Evolutionary conservation across 2,797 vertebrate species (phyloP), one percentile per base, ranked within the genome.

Genomic region (Tapera naevia): DNA sequence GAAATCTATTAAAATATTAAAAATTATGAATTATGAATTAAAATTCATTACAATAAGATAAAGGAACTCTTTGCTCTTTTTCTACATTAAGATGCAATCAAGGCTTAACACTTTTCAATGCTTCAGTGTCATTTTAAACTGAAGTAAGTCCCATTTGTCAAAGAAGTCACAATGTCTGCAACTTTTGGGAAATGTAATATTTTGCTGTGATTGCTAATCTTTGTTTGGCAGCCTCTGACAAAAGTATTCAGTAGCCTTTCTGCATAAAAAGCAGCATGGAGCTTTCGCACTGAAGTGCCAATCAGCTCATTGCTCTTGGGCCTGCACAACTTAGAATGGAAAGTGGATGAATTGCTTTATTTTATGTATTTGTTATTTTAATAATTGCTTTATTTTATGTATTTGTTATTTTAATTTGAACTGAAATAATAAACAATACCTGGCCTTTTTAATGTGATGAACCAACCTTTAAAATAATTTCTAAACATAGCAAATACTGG

Each of bases 1-100:
- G 46, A 91, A 79, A 79, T 71, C 62, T 94, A 93, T 96, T 95
- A 85, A 96, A 95, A 95, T 96, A 94, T 95, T 94, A 72, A 96
- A 88, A 95, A 89, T 58, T 54, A 87, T 95, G 76, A 96, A 96
- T 96, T 92, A 95, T 92, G 75, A 95, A 94, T 92, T 43, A 50
- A 89, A 61, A 9, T 81, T 92, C 69, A 88, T 91, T 91, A 61
- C 39, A 88, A 41, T 88, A 84, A 93, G 73, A 85, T 65, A 74
- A 93, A 96, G 89, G 51, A 67, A 80, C 19, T 75, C 64, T 30
- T 23, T 89, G 10, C 17, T 51, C 22, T 87, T 39, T 86, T 80
- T 57, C n/a, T 53, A 50, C 57, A 89, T 91, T 78, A 88, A 69
- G 56, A 89, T 86, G 32, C 66, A 88, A 74, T 69, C 32, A 84